phyloP scores from a whole-genome alignment of 1,140 invertebrate species.

The Diabrotica undecimpunctata region DNA sequence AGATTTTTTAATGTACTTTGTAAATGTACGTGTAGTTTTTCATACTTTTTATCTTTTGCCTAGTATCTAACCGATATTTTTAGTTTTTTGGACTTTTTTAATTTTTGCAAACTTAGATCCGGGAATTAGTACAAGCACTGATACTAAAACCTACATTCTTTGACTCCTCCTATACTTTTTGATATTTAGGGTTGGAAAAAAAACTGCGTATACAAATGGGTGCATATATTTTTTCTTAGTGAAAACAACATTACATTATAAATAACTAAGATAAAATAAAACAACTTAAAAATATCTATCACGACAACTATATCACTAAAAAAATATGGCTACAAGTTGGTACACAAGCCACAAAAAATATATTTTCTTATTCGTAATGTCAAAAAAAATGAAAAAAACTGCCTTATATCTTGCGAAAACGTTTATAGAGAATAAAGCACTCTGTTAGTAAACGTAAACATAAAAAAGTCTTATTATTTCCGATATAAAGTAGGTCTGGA shows the following conservation, averaged over 20 bases:
- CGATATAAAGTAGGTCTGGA: background rate
- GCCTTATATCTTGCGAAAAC: background rate
- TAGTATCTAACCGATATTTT: too few species aligned
- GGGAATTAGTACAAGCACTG: too few species aligned
- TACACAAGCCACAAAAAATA: constrained; percentile 8
- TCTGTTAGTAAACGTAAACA: background rate
- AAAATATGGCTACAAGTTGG: constrained; percentile 18
- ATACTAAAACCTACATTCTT: too few species aligned
- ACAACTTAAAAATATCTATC: constrained; percentile 10
- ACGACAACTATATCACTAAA: constrained; percentile 22
- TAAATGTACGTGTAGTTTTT: too few species aligned
- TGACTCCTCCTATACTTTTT: background rate
- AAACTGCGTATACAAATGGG: constrained; percentile 8
- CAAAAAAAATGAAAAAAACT: background rate
- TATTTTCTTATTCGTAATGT: background rate
- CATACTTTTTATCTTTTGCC: too few species aligned
- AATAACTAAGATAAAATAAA: constrained; percentile 19
- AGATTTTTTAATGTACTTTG: too few species aligned
- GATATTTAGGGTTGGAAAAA: background rate
- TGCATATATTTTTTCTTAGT: constrained; percentile 22
- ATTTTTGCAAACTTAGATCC: too few species aligned
- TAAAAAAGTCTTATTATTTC: constrained; percentile 3
- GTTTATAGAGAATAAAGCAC: background rate
- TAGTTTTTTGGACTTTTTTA: too few species aligned
- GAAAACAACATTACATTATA: constrained; percentile 18